These are phyloP conservation scores for Coracopsis vasa DNA, from an alignment of 2,113 vertebrate species.

Conservation along the genomic window DNA sequence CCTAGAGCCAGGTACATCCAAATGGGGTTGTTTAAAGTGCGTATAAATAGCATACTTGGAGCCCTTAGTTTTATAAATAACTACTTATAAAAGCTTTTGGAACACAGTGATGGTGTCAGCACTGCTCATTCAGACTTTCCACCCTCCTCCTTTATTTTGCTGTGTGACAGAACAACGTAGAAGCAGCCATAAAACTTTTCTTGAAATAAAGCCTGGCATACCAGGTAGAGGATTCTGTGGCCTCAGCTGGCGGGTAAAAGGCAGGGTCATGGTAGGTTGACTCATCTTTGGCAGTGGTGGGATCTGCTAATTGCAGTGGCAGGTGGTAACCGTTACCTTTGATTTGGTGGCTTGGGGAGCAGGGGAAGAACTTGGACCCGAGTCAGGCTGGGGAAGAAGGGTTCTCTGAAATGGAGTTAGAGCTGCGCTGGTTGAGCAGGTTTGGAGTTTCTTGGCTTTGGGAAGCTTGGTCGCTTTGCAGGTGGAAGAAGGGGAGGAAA, in stretches of 20 bases:
- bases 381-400: not conserved
- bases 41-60: not conserved
- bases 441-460: not conserved
- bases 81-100: not conserved
- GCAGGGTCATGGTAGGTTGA: accelerated
- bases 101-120: not conserved
- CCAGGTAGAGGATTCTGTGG: not conserved
- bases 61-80: not conserved
- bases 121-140: not conserved
- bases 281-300: not conserved
- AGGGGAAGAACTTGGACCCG: not conserved
- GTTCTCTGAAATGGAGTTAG: not conserved
- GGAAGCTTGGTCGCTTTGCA: not conserved
- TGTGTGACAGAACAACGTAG: not conserved
- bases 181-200: not conserved
- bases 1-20: not conserved
- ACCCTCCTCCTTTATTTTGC: not conserved
- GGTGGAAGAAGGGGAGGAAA: not conserved
- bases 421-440: not conserved
- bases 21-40: not conserved
- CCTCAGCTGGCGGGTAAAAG: not conserved
- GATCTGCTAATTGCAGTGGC: not conserved
- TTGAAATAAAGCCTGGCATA: not conserved
- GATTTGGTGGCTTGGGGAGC: not conserved
- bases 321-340: not conserved